These are phyloP conservation scores for Periphyllus acericola DNA, from an alignment of 2,888 invertebrate genomes.

Conservation along the genomic window DNA sequence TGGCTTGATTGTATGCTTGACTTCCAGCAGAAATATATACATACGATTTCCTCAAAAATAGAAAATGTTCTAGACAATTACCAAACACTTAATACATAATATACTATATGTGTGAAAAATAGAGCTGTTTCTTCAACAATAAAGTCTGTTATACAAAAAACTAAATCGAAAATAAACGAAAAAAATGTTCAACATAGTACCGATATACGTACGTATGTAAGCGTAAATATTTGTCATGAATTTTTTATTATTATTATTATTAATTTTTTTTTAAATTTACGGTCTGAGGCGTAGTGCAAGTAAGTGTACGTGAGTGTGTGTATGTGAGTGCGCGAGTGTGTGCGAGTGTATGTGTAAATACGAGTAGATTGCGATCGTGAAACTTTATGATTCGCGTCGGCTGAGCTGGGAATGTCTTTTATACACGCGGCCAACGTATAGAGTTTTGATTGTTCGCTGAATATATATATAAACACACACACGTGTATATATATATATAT, in stretches of 20 bases:
- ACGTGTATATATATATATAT: background rate
- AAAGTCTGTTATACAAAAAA: background rate
- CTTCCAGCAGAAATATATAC: background rate
- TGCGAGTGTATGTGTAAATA: background rate
- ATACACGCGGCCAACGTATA: background rate
- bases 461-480: background rate
- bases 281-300: background rate
- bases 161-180: background rate
- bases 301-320: background rate
- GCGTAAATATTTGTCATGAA: background rate
- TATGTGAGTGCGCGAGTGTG: background rate
- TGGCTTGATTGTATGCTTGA: constrained; percentile 4
- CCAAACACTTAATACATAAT: too few relatives aligned
- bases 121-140: background rate
- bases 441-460: constrained; percentile 30
- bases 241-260: background rate
- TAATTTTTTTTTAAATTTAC: background rate
- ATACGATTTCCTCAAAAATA: background rate
- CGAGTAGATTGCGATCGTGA: constrained; percentile 57
- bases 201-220: background rate
- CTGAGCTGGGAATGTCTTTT: constrained; percentile 30
- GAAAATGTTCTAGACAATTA: background rate
- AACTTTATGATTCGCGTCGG: constrained; percentile 63
- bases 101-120: background rate
- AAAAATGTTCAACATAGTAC: background rate